Evolutionary conservation across 2,888 invertebrate genomes (phyloP), one percentile per base, ranked within the genome.

Genomic region (Heteropelma amictum): DNA sequence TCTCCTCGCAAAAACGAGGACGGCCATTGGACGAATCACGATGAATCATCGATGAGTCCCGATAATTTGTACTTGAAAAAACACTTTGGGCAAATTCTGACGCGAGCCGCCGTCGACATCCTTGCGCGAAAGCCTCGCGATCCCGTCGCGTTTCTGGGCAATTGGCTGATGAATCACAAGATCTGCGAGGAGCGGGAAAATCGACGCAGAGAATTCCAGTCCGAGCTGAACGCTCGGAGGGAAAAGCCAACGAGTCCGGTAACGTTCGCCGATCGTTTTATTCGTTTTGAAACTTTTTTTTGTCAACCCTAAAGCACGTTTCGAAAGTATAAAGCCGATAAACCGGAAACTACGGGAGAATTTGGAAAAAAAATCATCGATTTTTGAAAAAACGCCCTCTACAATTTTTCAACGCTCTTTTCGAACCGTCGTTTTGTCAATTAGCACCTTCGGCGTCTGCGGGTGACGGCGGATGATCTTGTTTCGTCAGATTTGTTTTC

Each of bases 111-210:
- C 60, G 89, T 89, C 2, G 90, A 91, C 79, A 88, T 91, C 38
- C 87, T 89, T 0, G 84, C 88, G 1, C 89, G 88, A 67, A 89
- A 90, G 76, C 91, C 91, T 1, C 71, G 80, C 49, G 90, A 91
- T 82, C 91, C 91, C 0, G 89, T 91, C 12, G 89, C 89, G 78
- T 91, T 90, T 77, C 80, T 91, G 19, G 91, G 87, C 1, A 90
- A 90, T 77, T 91, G 90, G 90, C 82, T 91, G 5, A 86, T 90
- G 63, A 89, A 90, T 82, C 90, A 89, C 80, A 85, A 89, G 47
- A 90, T 89, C 77, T 90, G 89, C 76, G 88, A 90, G 77, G 90
- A 91, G 12, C 19, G 56, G 1, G 45, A 47, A 4, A 53, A 56
- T 10, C 64, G 56, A 45, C 61, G 42, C 26, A 33, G 28, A 5